Conservation (phyloP, 2,888 invertebrate genomes). For the Linyphia triangularis region DNA sequence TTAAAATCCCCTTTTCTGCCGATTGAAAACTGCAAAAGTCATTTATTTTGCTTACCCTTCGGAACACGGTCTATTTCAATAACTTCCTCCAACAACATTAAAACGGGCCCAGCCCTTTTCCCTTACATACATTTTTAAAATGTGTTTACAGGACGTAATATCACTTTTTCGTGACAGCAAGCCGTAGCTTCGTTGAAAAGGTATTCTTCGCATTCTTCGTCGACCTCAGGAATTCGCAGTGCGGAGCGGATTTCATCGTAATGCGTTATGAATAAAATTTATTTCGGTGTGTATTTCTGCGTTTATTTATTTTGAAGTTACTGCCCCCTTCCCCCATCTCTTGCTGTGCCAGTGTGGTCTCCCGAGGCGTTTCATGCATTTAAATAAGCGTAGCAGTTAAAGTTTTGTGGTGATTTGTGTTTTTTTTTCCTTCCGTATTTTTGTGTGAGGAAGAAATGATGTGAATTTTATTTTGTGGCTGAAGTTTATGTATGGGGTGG, state of each 20-base stretch:
- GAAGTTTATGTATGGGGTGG: not conserved
- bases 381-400: slow-evolving; percentile 42
- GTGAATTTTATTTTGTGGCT: slow-evolving; percentile 15
- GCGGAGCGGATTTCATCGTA: slow-evolving; percentile 53
- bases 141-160: slow-evolving; percentile 65
- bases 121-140: slow-evolving; percentile 49
- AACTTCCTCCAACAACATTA: slow-evolving; percentile 44
- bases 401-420: slow-evolving; percentile 1
- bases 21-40: slow-evolving; percentile 38
- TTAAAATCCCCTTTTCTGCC: slow-evolving; percentile 25
- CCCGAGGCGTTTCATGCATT: slow-evolving; percentile 55
- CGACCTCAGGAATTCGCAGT: slow-evolving; percentile 41
- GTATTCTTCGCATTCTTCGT: slow-evolving; percentile 60
- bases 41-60: slow-evolving; percentile 30
- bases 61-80: slow-evolving; percentile 43
- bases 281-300: slow-evolving; percentile 48
- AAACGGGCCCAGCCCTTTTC: not conserved
- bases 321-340: no score
- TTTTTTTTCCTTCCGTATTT: slow-evolving; percentile 17
- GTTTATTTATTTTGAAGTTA: slow-evolving; percentile 52
- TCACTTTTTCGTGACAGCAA: slow-evolving; percentile 66
- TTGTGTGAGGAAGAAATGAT: slow-evolving; percentile 25
- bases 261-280: slow-evolving; percentile 71
- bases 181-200: not conserved
- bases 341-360: not conserved